A percentile compares a stretch with the other conserved stretches of the same genome.
Conservation (phyloP, 2,888 invertebrate genomes). For the Oligia strigilis region DNA sequence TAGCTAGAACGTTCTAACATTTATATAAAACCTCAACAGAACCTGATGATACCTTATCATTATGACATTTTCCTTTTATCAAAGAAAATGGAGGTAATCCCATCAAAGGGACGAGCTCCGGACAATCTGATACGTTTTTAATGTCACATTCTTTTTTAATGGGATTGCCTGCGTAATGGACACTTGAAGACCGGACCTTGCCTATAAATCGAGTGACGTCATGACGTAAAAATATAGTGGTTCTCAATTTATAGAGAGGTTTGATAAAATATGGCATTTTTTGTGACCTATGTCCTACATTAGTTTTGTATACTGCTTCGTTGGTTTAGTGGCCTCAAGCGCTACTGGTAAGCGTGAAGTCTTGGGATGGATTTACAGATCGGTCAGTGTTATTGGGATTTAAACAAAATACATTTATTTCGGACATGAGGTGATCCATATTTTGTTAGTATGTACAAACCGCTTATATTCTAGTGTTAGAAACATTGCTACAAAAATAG, state of each 20-base stretch:
- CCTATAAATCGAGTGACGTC: slow-evolving; percentile 56
- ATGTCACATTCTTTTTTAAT: slow-evolving; percentile 64
- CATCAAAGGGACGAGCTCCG: slow-evolving; percentile 53
- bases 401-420: too few species aligned
- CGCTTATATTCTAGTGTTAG: too few species aligned
- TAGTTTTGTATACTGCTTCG: not conserved
- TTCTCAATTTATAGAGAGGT: not conserved
- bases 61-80: slow-evolving; percentile 59
- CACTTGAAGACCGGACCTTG: slow-evolving; percentile 46
- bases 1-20: slow-evolving; percentile 1
- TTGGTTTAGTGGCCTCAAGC: too few species aligned
- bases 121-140: slow-evolving; percentile 63
- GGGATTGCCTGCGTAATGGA: slow-evolving; percentile 61
- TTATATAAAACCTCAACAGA: slow-evolving; percentile 44
- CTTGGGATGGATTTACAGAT: not conserved
- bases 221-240: slow-evolving; percentile 18
- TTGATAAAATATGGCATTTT: not conserved
- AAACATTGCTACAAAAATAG: too few species aligned
- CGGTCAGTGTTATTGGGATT: not conserved
- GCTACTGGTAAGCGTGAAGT: not conserved
- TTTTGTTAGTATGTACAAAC: too few species aligned
- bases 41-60: slow-evolving; percentile 52
- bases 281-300: not conserved
- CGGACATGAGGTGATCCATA: too few species aligned
- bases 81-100: slow-evolving; percentile 57